A percentile compares a stretch with the other conserved stretches of the same genome.
phyloP scores from a whole-genome alignment of 1,140 invertebrate genomes.

The Schlechtendalia chinensis region DNA sequence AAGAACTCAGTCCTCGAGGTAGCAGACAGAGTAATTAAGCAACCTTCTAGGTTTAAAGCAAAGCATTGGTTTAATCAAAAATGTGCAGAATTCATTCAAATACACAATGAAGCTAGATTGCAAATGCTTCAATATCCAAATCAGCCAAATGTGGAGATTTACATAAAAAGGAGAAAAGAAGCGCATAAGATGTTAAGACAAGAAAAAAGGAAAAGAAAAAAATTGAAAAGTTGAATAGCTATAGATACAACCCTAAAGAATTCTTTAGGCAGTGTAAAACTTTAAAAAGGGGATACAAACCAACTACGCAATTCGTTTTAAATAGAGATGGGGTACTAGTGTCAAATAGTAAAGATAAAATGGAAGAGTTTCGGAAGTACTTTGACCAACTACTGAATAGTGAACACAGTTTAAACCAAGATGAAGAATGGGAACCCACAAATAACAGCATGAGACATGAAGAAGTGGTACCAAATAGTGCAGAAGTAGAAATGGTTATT shows the following conservation, averaged over 20 bases:
- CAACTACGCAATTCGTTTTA: constrained; percentile 1
- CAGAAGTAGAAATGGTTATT: constrained; percentile 2
- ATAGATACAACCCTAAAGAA: constrained; percentile 15
- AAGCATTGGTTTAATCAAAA: constrained; percentile 35
- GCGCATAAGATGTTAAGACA: constrained; percentile 19
- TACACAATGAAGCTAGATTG: constrained; percentile 9
- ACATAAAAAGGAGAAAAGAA: constrained; percentile 21
- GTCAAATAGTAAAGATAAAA: constrained; percentile 11
- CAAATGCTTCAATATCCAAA: not conserved
- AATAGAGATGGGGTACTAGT: not conserved
- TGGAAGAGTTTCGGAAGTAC: not conserved
- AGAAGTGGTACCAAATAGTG: constrained; percentile 8
- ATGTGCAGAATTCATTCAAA: constrained; percentile 25
- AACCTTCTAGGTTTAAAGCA: not conserved
- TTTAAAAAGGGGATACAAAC: constrained; percentile 16
- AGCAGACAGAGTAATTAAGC: not conserved
- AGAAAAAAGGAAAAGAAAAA: constrained; percentile 43
- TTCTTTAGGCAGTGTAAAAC: constrained; percentile 16
- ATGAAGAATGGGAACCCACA: not conserved
- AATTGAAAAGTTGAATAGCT: constrained; percentile 14
- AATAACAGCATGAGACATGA: not conserved
- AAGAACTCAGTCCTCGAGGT: constrained; percentile 11
- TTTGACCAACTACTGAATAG: constrained; percentile 28
- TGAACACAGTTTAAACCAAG: not conserved
- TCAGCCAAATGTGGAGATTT: constrained; percentile 20